A percentile compares a stretch with the other conserved stretches of the same genome.
Evolutionary conservation across 2,888 invertebrate genomes (phyloP).

Genomic region (Galeruca laticollis): DNA sequence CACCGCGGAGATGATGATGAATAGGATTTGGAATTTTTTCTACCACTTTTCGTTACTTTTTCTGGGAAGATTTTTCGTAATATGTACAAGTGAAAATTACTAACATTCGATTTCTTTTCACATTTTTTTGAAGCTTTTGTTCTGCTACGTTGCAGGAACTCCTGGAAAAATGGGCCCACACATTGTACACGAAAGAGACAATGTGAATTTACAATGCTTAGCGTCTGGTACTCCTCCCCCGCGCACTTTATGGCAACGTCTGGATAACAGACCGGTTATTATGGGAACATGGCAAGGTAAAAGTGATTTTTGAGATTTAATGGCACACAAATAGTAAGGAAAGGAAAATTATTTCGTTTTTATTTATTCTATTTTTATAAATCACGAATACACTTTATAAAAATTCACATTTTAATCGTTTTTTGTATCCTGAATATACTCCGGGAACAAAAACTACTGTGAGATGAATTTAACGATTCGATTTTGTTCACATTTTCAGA

Average conservation of each 20-base stretch:
- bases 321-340: too few species aligned
- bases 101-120: too few species aligned
- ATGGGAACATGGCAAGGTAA: constrained; percentile 75
- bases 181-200: constrained; percentile 83
- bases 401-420: too few species aligned
- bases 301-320: neutral
- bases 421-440: neutral
- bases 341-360: too few species aligned
- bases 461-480: neutral
- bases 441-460: neutral
- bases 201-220: constrained; percentile 84
- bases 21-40: too few species aligned
- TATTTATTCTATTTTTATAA: too few species aligned
- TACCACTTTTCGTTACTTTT: too few species aligned
- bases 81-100: too few species aligned
- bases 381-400: too few species aligned
- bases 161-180: constrained; percentile 68
- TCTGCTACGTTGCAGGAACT: constrained; percentile 49
- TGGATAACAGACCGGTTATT: constrained; percentile 74
- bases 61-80: too few species aligned
- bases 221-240: constrained; percentile 85
- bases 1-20: neutral
- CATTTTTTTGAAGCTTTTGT: too few species aligned
- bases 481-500: constrained; percentile 65
- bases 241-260: constrained; percentile 81